Conservation (phyloP, 2,113 vertebrate genomes). For the Trachemys scripta region DNA sequence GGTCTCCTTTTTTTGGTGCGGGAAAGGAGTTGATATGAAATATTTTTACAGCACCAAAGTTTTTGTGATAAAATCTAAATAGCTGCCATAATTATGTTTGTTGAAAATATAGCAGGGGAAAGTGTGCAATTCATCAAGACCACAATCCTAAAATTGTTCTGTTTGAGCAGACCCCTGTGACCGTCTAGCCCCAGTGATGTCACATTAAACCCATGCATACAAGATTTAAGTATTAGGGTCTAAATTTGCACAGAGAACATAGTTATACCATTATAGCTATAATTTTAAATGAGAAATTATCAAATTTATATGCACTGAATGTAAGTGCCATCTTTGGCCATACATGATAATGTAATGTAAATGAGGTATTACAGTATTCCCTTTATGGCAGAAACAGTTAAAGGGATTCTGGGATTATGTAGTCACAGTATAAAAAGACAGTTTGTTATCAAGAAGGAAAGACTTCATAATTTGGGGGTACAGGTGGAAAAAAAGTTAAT, state of each 20-base stretch:
- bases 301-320: not conserved
- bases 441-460: not conserved
- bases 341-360: not conserved
- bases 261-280: not conserved
- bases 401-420: not conserved
- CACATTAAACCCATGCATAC: accelerated
- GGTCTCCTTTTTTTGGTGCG: not conserved
- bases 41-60: not conserved
- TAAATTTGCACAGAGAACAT: not conserved
- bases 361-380: not conserved
- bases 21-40: not conserved
- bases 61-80: not conserved
- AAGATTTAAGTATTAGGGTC: not conserved
- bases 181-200: not conserved
- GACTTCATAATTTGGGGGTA: not conserved
- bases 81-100: not conserved
- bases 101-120: not conserved
- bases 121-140: not conserved
- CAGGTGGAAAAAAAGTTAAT: no score
- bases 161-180: not conserved
- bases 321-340: not conserved
- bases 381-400: not conserved
- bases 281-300: not conserved
- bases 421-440: not conserved
- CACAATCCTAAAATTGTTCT: not conserved